Conservation (phyloP, 2,113 vertebrate genomes). For the Xenus cinereus region DNA sequence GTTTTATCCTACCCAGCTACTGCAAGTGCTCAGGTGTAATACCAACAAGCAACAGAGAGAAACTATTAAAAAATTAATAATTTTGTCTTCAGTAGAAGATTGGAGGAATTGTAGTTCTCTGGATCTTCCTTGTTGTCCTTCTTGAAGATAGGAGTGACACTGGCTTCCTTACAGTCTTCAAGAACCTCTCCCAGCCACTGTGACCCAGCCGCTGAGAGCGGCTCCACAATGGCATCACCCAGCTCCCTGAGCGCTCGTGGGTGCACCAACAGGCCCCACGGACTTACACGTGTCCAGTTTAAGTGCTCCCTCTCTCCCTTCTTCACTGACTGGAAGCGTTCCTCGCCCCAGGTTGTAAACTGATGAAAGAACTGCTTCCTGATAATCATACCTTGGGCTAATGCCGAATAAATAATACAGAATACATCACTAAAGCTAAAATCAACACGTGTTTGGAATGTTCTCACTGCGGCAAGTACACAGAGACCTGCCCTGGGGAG, state of each 20-base stretch:
- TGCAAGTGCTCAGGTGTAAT: background rate
- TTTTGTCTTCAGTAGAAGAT: background rate
- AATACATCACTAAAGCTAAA: background rate
- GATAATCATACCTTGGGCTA: background rate
- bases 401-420: background rate
- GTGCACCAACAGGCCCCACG: background rate
- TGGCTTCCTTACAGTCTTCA: background rate
- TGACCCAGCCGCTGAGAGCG: background rate
- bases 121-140: background rate
- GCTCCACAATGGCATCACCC: background rate
- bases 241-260: background rate
- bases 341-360: background rate
- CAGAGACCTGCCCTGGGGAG: background rate
- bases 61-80: background rate
- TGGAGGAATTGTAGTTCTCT: background rate
- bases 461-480: background rate
- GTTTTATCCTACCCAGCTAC: background rate
- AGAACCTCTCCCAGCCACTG: background rate
- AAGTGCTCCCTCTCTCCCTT: background rate
- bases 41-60: background rate
- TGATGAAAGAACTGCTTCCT: background rate
- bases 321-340: background rate
- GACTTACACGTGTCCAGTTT: accelerated
- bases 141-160: accelerated
- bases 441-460: background rate